These are phyloP conservation scores for Pseudomyrmex cubaensis DNA, from an alignment of 1,140 invertebrate genomes.

Conservation along the genomic window DNA sequence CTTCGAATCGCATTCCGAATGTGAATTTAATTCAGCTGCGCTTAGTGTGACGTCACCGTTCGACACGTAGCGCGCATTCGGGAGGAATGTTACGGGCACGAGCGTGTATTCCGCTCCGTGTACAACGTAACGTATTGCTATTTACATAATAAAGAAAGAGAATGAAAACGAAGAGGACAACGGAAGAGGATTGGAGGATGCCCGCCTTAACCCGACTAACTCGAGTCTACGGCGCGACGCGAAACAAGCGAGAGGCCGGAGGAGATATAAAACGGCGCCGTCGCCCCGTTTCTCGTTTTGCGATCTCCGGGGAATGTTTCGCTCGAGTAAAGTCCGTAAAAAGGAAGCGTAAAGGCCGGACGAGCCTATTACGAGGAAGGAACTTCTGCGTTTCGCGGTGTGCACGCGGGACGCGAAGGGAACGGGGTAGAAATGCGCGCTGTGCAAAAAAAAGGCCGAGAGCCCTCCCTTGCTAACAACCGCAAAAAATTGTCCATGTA, in stretches of 20 bases:
- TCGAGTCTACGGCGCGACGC: slow-evolving; percentile 58
- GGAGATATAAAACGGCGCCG: slow-evolving; percentile 67
- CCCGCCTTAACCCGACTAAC: slow-evolving; percentile 60
- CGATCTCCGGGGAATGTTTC: slow-evolving; percentile 68
- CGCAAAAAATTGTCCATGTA: not conserved
- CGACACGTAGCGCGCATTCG: slow-evolving; percentile 22
- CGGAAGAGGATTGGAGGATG: not conserved
- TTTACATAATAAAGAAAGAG: slow-evolving; percentile 71
- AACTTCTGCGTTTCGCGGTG: slow-evolving; percentile 37
- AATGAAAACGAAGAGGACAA: slow-evolving; percentile 41
- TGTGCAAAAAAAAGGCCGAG: slow-evolving; percentile 2
- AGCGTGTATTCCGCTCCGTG: slow-evolving; percentile 14
- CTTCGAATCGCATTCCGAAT: not conserved
- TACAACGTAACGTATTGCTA: slow-evolving; percentile 63
- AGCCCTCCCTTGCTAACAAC: not conserved
- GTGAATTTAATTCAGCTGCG: slow-evolving; percentile 15
- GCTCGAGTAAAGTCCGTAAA: slow-evolving; percentile 68
- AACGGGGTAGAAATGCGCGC: not conserved
- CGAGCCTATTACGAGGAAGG: slow-evolving; percentile 63
- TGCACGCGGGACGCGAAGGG: not conserved
- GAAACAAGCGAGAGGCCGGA: slow-evolving; percentile 34
- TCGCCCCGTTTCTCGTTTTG: slow-evolving; percentile 33
- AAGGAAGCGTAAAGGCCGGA: slow-evolving; percentile 53
- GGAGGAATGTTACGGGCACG: slow-evolving; percentile 33
- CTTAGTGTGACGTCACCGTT: slow-evolving; percentile 18